Base-by-base conservation (phyloP, 1,140 invertebrate species). In the Chironomus striatipennis region DNA sequence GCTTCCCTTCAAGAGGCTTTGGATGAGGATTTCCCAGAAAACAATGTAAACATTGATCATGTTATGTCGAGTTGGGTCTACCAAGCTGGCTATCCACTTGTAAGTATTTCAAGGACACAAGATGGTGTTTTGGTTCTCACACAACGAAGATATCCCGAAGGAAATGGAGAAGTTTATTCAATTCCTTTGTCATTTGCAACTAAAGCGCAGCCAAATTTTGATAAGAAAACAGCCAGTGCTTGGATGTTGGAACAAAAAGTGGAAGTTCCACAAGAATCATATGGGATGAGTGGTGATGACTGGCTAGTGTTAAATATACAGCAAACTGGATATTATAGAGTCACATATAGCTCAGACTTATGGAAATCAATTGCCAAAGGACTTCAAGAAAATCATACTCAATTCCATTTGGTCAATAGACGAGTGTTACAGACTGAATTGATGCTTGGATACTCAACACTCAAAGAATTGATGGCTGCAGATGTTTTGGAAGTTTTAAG, bases 61-160 rank as follows among this genome's bases (percentile, higher is more conserved):
- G 88, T 95, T 75, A 93, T 95, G 91, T 90, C 93, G 76, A 92
- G 91, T 1, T 95, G 93, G 93, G 93, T 90, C 0, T 83, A 89
- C 47, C 91, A 94, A 83, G 92, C 90, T 85, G 92, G 92, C 12
- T 94, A 89, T 77, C 90, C 90, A n/a, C n/a, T 57, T n/a, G 24
- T 34, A 34, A 34, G 24, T 34, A 15, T 57, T 57, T 57, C 47
- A 15, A 12, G 12, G 0, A 57, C 8, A 1, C 12, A 57, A 15
- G 6, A 12, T 15, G 47, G 34, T 24, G 10, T n/a, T 7, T 15
- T 15, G 12, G 5, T 73, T 7, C 12, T 12, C 12, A 73, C 10
- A 17, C 70, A 73, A 34, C 7, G 18, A 15, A 7, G 34, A 10
- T 42, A 73, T 20, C 34, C 34, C 8, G 12, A 12, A 10, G 70